Percentiles rank a stretch among this genome's conserved stretches.
Conservation (phyloP, 30 jellyfish, hydroid and myxozoan species). For the Clytia hemisphaerica region DNA sequence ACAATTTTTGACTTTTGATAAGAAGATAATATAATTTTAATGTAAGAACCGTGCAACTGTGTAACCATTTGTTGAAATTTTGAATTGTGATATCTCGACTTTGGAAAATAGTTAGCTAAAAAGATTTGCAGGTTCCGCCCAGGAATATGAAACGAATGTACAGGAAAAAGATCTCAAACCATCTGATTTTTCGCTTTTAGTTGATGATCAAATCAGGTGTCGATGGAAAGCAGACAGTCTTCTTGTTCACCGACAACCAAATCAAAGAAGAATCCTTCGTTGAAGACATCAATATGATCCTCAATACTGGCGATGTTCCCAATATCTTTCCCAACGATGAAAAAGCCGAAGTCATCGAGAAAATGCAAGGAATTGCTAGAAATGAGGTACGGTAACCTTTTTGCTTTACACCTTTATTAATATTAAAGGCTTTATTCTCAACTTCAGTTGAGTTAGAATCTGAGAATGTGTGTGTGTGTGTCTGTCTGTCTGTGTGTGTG, state of each 20-base stretch:
- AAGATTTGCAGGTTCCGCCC: not conserved
- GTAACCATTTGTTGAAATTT: not conserved
- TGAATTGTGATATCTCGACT: not conserved
- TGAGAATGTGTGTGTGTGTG: too few species aligned
- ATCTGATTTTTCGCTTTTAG: constrained; percentile 15
- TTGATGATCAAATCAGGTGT: constrained; percentile 82
- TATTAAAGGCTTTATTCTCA: too few species aligned
- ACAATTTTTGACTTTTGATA: not conserved
- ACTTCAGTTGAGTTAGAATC: too few species aligned
- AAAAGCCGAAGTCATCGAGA: constrained; percentile 95
- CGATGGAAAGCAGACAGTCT: constrained; percentile 89
- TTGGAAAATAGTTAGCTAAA: too few species aligned
- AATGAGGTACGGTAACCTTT: constrained; percentile 67
- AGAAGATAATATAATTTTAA: not conserved
- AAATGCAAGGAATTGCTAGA: constrained; percentile 96
- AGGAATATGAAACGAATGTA: not conserved
- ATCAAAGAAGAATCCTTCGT: constrained; percentile 94
- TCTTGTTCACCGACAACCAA: constrained; percentile 89
- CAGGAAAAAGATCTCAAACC: not conserved
- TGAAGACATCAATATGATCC: constrained; percentile 93
- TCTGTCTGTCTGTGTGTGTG: too few species aligned
- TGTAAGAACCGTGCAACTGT: not conserved
- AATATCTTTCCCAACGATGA: constrained; percentile 93
- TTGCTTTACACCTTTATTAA: too few species aligned
- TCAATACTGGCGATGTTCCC: constrained; percentile 97